Evolutionary conservation across 2,888 invertebrate species (phyloP).

Genomic region (Bibio marci): DNA sequence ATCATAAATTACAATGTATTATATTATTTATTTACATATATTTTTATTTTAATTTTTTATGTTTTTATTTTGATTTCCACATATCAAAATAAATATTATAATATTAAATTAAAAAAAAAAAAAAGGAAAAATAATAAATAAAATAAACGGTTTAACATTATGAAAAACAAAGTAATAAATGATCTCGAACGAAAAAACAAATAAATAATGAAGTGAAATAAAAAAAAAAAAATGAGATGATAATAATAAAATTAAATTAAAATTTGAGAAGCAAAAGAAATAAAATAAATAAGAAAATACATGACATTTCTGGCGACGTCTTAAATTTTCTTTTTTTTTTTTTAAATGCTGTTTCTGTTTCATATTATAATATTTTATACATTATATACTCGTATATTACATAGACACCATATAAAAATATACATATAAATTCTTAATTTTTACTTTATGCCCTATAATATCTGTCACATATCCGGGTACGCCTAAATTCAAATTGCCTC

Average conservation of each 20-base stretch:
- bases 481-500: constrained; percentile 4
- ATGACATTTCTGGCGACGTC: constrained; percentile 4
- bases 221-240: too few relatives aligned
- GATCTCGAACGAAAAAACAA: background rate
- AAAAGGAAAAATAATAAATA: constrained; percentile 1
- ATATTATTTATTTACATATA: too few relatives aligned
- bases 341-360: background rate
- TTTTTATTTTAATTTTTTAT: too few relatives aligned
- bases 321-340: constrained; percentile 1
- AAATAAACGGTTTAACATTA: constrained; percentile 2
- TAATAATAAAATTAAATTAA: too few relatives aligned
- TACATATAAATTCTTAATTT: background rate
- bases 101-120: background rate
- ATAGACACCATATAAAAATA: too few relatives aligned
- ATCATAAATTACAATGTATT: too few relatives aligned
- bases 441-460: constrained; percentile 3
- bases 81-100: background rate
- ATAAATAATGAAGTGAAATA: too few relatives aligned
- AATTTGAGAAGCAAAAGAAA: too few relatives aligned
- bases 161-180: constrained; percentile 2
- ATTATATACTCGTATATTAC: too few relatives aligned
- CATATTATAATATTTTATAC: too few relatives aligned
- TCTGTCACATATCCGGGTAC: constrained; percentile 1
- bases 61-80: background rate
- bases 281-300: constrained; percentile 6